Conservation (phyloP, 1,140 invertebrate genomes). For the Armadillidium nasatum region DNA sequence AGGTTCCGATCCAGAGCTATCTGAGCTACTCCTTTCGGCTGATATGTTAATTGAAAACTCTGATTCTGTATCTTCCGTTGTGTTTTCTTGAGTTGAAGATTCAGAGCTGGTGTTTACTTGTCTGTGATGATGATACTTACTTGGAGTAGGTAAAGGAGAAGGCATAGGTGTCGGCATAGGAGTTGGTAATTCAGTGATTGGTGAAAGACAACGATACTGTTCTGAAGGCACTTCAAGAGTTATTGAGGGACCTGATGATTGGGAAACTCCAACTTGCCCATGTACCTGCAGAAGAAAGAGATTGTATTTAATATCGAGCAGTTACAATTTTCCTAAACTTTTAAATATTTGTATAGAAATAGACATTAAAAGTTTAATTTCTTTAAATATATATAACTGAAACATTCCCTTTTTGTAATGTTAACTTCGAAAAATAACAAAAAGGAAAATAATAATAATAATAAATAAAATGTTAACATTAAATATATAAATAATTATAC, state of each 20-base stretch:
- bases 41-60: conserved; percentile 40
- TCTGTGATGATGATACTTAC: conserved; percentile 32
- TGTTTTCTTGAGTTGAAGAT: conserved; percentile 36
- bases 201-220: conserved; percentile 64
- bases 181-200: conserved; percentile 66
- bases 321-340: too few relatives aligned
- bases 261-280: conserved; percentile 26
- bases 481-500: too few relatives aligned
- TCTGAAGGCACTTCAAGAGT: conserved; percentile 64
- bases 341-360: too few relatives aligned
- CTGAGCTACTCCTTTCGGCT: conserved; percentile 39
- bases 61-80: conserved; percentile 42
- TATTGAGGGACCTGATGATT: conserved; percentile 62
- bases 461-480: too few relatives aligned
- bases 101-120: conserved; percentile 34
- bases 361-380: too few relatives aligned
- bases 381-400: too few relatives aligned
- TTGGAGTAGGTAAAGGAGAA: conserved; percentile 63
- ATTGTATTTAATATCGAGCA: not conserved
- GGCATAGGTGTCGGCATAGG: conserved; percentile 55
- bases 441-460: too few relatives aligned
- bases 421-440: too few relatives aligned
- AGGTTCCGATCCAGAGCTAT: conserved; percentile 39
- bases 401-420: too few relatives aligned
- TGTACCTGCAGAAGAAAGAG: conserved; percentile 35